Base-by-base conservation (phyloP, 2,888 invertebrate genomes). In the Andrena dorsata region DNA sequence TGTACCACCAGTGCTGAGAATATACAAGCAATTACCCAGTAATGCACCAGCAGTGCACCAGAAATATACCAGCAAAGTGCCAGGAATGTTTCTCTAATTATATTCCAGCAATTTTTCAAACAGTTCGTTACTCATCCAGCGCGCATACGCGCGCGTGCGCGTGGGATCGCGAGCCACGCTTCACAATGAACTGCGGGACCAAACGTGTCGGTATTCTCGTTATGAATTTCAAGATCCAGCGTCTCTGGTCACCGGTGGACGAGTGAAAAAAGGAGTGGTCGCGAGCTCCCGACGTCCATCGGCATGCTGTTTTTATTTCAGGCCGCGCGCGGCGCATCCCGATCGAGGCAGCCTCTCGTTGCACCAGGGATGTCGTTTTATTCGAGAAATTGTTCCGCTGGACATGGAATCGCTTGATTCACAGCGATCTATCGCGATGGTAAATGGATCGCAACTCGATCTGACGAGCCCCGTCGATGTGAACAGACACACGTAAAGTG, bases 181-280 rank as follows among this genome's bases (percentile, higher is more conserved):
- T 51, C 51, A n/a, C n/a, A 66, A 69, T 77, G 49, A 35, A 65
- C 41, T 66, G 35, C 20, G 51, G 41, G 26, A n/a, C 5, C 30
- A 30, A 16, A 60, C 73, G 73, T 65, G 73, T 74, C 65, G 79
- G 64, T 69, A 58, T 69, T 81, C 80, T 79, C 80, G 64, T 79
- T 74, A 73, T 79, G 80, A 81, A 78, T 79, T 70, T 79, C 63
- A 70, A 69, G 80, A 74, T 81, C 73, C 53, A 58, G 3, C 69
- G 60, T 64, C 41, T 58, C 41, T 23, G 60, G 58, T 10, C 58
- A 58, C 64, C 58, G 80, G 41, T 64, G 51, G 64, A 53, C 58
- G 41, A 23, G 6, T 30, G 80, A 60, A 64, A 81, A 81, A 81
- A 81, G 68, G 49, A 69, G 63, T 26, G 63, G 35, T 79, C 60